A percentile compares a stretch with the other conserved stretches of the same genome.
Conservation (phyloP, 2,888 invertebrate species). For the Limnephilus auricula region DNA sequence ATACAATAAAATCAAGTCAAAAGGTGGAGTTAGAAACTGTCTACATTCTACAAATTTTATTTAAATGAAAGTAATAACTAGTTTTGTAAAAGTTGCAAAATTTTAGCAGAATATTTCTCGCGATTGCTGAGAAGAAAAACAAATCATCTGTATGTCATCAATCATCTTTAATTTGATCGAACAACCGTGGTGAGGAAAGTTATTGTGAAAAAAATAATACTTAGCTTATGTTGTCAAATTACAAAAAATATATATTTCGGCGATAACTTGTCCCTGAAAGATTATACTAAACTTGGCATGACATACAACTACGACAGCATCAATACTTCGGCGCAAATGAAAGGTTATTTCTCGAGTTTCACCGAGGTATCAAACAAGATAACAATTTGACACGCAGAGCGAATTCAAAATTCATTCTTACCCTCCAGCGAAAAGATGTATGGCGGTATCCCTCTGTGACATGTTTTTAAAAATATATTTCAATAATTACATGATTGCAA, state of each 20-base stretch:
- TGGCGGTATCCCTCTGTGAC: conserved; percentile 91
- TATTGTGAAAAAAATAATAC: not conserved
- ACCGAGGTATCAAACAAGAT: conserved; percentile 6
- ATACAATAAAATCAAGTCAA: not conserved
- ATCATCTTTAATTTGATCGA: not conserved
- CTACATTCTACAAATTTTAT: not conserved
- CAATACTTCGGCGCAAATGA: conserved; percentile 56
- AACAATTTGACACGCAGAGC: conserved; percentile 55
- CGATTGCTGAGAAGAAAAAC: not conserved
- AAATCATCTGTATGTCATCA: not conserved
- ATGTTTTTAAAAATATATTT: conserved; percentile 70
- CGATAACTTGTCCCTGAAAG: conserved; percentile 54
- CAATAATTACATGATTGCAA: conserved; percentile 78
- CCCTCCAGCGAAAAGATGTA: conserved; percentile 97
- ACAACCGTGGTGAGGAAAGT: not conserved
- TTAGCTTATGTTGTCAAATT: not conserved
- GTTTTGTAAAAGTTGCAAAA: not conserved
- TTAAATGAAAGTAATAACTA: not conserved
- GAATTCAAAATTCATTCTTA: conserved; percentile 75
- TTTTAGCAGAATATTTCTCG: not conserved
- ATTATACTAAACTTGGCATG: conserved; percentile 58
- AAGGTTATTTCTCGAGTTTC: conserved; percentile 53
- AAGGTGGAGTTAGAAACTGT: not conserved
- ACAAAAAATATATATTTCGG: not conserved
- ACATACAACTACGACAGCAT: conserved; percentile 50